Evolutionary conservation across 1,140 invertebrate genomes (phyloP), one percentile per base, ranked within the genome.

Genomic region (Neodiprion fabricii): DNA sequence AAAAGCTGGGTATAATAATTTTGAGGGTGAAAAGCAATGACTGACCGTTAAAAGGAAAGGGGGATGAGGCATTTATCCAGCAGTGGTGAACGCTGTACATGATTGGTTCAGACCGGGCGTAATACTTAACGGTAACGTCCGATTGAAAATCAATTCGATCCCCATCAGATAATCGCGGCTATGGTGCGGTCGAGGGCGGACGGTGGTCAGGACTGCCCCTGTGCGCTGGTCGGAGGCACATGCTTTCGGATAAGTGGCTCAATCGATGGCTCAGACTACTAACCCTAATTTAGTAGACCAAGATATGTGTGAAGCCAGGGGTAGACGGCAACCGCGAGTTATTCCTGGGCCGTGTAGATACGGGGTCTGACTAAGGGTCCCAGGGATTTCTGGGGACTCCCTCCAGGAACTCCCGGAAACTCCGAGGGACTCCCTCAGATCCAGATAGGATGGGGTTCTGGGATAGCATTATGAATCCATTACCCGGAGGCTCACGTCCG

Each of bases 341-440:
- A 61, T 61, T 61, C 53, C 53, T 17, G 11, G 53, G 53, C 53
- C 53, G n/a, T 61, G 53, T 17, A 61, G 53, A 61, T 61, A 61
- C 53, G 11, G 53, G 7, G 53, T 61, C 53, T 17, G 53, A 61
- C n/a, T 61, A 12, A 4, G 11, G n/a, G 53, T 61, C 53, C 53
- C n/a, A 61, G 53, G 53, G 53, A 61, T 61, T 61, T 61, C 53
- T 61, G 53, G 53, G 53, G 53, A 14, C 11, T 61, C 53, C n/a
- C 53, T 61, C 53, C n/a, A 12, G n/a, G 11, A 61, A 14, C 53
- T 17, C n/a, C n/a, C 53, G n/a, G 53, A 17, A 61, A 61, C 53
- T 61, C 53, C 11, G 4, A 14, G 53, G 11, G n/a, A 61, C 53
- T 61, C 8, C 53, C 53, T 61, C n/a, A 17, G 53, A 61, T 61